Conservation (phyloP, 2,797 vertebrate genomes). For the Liasis olivaceus region DNA sequence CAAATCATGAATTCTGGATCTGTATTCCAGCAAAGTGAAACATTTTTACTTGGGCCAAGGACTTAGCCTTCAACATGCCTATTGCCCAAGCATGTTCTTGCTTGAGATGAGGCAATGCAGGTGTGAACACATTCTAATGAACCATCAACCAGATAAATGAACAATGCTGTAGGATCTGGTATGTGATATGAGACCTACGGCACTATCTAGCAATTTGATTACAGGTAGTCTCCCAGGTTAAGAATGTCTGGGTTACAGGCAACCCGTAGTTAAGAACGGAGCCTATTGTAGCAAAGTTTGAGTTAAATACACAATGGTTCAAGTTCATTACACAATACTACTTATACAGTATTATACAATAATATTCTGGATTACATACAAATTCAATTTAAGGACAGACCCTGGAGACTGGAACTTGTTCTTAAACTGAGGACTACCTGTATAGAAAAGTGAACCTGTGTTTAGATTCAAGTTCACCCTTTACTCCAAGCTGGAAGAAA, state of each 20-base stretch:
- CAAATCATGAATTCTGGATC: not conserved
- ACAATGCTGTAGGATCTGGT: not conserved
- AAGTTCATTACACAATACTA: too few relatives aligned
- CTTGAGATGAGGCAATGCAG: not conserved
- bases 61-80: not conserved
- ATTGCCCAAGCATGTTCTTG: not conserved
- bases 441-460: not conserved
- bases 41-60: not conserved
- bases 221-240: too few relatives aligned
- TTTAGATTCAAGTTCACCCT: not conserved
- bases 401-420: too few relatives aligned
- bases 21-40: not conserved
- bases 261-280: too few relatives aligned
- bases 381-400: too few relatives aligned
- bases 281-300: too few relatives aligned
- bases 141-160: not conserved
- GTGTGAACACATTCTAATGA: not conserved
- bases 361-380: too few relatives aligned
- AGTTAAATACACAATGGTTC: too few relatives aligned
- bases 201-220: not conserved
- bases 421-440: not conserved
- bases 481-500: not conserved
- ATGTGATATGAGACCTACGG: not conserved
- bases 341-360: too few relatives aligned
- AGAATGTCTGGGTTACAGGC: too few relatives aligned